These are phyloP conservation scores for Druceiella hillmani DNA, from an alignment of 2,888 invertebrate genomes.

Conservation along the genomic window DNA sequence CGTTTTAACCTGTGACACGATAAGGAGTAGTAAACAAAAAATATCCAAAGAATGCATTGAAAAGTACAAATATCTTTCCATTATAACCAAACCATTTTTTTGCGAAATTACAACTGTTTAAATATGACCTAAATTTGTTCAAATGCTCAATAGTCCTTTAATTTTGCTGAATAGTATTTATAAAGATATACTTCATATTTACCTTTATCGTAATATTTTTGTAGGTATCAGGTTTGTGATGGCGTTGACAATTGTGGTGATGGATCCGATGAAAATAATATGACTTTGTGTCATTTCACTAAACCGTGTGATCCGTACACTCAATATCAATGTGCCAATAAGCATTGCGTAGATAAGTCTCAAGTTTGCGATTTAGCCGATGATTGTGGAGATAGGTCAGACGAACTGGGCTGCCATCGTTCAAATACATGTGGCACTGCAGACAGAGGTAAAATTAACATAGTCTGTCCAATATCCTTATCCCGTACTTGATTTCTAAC, in stretches of 20 bases:
- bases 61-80: too few species aligned
- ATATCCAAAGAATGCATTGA: too few species aligned
- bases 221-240: constrained; percentile 80
- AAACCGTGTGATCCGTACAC: constrained; percentile 70
- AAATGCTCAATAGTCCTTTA: too few species aligned
- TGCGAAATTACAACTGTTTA: too few species aligned
- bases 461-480: too few species aligned
- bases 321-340: constrained; percentile 86
- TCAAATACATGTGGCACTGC: constrained; percentile 49
- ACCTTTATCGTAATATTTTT: neutral
- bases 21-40: too few species aligned
- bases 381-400: constrained; percentile 87
- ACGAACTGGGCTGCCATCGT: constrained; percentile 85
- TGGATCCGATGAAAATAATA: constrained; percentile 93
- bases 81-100: too few species aligned
- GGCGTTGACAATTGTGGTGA: constrained; percentile 91
- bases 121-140: too few species aligned
- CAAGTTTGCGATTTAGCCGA: constrained; percentile 85
- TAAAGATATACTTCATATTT: too few species aligned
- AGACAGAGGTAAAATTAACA: constrained; percentile 42
- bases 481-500: too few species aligned
- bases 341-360: constrained; percentile 71
- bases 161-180: too few species aligned
- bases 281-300: constrained; percentile 77
- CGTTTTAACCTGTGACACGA: too few species aligned